These are phyloP conservation scores for Saxidomus purpurata DNA, from an alignment of 1,140 invertebrate species.

Conservation along the genomic window DNA sequence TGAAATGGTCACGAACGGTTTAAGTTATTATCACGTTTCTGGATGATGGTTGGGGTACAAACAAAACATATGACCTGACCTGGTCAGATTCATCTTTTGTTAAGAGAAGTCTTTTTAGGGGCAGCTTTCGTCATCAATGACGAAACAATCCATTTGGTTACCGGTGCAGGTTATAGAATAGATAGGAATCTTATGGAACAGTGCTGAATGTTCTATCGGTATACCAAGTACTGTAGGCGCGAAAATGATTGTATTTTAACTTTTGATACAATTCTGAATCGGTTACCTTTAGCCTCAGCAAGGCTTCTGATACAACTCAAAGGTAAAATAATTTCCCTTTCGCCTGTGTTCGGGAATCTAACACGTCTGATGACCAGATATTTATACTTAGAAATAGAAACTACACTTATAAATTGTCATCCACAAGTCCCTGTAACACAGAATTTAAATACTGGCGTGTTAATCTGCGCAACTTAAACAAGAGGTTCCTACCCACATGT, in stretches of 20 bases:
- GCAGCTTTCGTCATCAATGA: too few relatives aligned
- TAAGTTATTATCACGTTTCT: too few relatives aligned
- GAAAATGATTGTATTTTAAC: not conserved
- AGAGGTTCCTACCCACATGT: not conserved
- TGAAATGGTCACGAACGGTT: too few relatives aligned
- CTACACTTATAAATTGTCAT: not conserved
- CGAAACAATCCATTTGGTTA: not conserved
- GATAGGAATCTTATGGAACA: not conserved
- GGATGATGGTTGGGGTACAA: not conserved
- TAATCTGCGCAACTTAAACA: not conserved
- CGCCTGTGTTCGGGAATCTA: not conserved
- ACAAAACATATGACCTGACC: not conserved
- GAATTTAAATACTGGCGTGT: not conserved
- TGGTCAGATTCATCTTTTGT: not conserved
- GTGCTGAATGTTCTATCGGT: not conserved
- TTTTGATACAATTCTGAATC: not conserved
- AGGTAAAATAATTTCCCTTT: not conserved
- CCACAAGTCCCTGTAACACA: not conserved
- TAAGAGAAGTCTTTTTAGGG: not conserved
- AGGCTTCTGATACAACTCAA: not conserved
- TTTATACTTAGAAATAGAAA: not conserved
- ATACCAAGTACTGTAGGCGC: not conserved
- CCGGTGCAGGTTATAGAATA: not conserved
- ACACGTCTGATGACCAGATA: not conserved
- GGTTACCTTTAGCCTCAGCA: not conserved